Base-by-base conservation (phyloP, 2,888 invertebrate genomes). In the Biston stratarius region DNA sequence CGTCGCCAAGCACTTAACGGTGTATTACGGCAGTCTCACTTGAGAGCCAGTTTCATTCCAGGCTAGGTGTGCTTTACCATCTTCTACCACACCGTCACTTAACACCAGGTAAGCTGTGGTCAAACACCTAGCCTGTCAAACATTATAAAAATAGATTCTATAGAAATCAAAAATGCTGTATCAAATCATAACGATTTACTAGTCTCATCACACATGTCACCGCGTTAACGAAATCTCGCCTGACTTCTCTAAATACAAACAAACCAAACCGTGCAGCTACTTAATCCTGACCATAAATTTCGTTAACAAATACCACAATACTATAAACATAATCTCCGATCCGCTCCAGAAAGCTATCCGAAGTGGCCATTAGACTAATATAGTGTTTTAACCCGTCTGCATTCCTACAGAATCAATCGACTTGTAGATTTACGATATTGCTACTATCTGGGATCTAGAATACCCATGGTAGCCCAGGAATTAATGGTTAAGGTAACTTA, bases 321-420 rank as follows among this genome's bases (percentile, higher is more conserved):
- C 24, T 33, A 53, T 40, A 53, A 44, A 48, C 55, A 49, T 36
- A 55, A 55, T 60, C 60, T 36, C 15, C 36, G 24, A 47, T 56
- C n/a, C 55, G 51, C 15, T 60, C 51, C 44, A 55, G 55, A 64
- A 44, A 55, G 42, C 55, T 44, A 56, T 61, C 36, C 44, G 44
- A 63, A 51, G 57, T 57, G 47, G 34, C 60, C 53, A 63, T 68
- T 58, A 60, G 45, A 49, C 47, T 61, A 56, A 65, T 48, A 53
- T 42, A 33, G 64, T 34, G 38, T 64, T 53, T 52, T 59, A 59
- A 53, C 12, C 12, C 53, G 6, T 33, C 52, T 15, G 42, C 66
- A 66, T 66, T 66, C 61, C 70, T 71, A 70, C 69, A 68, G 67
- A 79, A 77, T 75, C 73, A 77, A 78, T 79, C 75, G 75, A 61